phyloP scores from a whole-genome alignment of 2,113 vertebrate genomes.

The Cyphomyrus plagiostoma region DNA sequence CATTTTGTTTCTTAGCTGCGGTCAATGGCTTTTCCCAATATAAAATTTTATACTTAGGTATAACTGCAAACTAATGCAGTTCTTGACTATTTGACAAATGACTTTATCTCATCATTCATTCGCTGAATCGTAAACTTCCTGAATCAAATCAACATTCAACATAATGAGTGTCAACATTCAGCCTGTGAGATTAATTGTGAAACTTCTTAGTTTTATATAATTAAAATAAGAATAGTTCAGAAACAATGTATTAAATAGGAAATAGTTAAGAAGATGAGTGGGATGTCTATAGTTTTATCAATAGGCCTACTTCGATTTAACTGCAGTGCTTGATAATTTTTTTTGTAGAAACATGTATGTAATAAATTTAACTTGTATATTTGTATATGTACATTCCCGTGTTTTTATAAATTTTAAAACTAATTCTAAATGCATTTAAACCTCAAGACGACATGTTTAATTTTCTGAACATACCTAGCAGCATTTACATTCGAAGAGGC shows the following conservation, averaged over 20 bases:
- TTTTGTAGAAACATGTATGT: background rate
- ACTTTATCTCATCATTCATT: background rate
- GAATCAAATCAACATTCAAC: background rate
- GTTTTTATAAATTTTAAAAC: background rate
- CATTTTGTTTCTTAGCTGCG: background rate
- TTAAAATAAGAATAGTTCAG: background rate
- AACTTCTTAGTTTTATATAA: background rate
- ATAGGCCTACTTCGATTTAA: background rate
- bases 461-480: background rate
- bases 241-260: background rate
- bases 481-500: background rate
- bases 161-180: background rate
- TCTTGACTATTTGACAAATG: background rate
- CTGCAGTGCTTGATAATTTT: background rate
- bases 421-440: background rate
- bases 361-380: background rate
- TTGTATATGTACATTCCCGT: background rate
- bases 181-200: background rate
- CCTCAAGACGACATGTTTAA: background rate
- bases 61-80: background rate
- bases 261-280: background rate
- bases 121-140: background rate
- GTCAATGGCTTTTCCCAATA: background rate
- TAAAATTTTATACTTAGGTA: background rate
- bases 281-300: background rate